These are phyloP conservation scores for Hypotaenidia okinawae DNA, from an alignment of 2,797 vertebrate genomes.

Conservation along the genomic window DNA sequence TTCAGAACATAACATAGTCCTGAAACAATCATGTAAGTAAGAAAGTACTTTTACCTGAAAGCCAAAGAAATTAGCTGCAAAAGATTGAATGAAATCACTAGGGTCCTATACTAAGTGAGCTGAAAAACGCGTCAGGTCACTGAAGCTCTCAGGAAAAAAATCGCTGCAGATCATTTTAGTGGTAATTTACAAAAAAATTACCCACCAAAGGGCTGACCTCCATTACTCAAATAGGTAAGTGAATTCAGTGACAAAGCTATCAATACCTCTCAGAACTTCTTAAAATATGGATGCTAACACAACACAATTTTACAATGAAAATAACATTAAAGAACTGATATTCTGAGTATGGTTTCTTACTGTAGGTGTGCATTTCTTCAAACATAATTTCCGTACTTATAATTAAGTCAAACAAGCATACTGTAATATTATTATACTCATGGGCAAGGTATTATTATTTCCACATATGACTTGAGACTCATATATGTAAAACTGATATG, in stretches of 20 bases:
- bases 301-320: not conserved
- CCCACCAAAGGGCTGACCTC: not conserved
- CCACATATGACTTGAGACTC: not conserved
- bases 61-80: not conserved
- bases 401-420: not conserved
- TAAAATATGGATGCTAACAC: not conserved
- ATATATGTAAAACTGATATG: not conserved
- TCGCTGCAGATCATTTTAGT: not conserved
- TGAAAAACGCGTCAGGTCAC: not conserved
- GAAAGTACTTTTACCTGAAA: not conserved
- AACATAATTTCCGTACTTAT: not conserved
- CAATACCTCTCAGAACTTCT: not conserved
- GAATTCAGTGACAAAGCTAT: not conserved
- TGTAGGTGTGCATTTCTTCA: not conserved
- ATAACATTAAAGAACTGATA: not conserved
- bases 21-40: not conserved
- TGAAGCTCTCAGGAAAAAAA: conserved; percentile 1
- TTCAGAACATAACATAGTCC: not conserved
- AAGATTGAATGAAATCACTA: not conserved
- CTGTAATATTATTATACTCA: not conserved
- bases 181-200: not conserved
- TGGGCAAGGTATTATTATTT: not conserved
- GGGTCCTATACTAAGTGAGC: not conserved
- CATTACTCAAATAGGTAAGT: not conserved
- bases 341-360: not conserved